Percentiles rank a stretch among this genome's conserved stretches.
Conservation (phyloP, 2,888 invertebrate species). For the Prosapia bicincta region DNA sequence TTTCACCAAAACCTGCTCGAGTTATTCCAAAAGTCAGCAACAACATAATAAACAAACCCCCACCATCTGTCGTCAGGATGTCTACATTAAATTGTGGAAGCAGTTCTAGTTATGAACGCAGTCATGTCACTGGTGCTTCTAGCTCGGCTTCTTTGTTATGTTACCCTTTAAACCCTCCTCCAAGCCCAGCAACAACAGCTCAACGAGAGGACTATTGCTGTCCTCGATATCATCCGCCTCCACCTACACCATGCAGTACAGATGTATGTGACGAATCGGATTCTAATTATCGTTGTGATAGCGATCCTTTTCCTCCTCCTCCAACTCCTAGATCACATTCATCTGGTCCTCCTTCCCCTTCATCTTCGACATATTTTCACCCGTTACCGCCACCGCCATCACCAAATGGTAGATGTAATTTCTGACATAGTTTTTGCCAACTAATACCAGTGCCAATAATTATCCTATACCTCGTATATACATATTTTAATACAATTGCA, state of each 20-base stretch:
- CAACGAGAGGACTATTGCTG: slow-evolving; percentile 33
- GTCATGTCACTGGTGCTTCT: slow-evolving; percentile 61
- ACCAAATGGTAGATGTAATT: slow-evolving; percentile 50
- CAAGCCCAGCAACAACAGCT: slow-evolving; percentile 76
- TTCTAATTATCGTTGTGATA: slow-evolving; percentile 69
- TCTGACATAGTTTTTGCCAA: slow-evolving; percentile 8
- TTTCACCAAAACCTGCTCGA: slow-evolving; percentile 53
- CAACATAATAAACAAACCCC: slow-evolving; percentile 8
- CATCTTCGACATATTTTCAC: slow-evolving; percentile 73
- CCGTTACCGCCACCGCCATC: slow-evolving; percentile 84
- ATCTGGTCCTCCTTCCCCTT: slow-evolving; percentile 58
- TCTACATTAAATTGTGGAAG: slow-evolving; percentile 58
- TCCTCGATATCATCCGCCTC: slow-evolving; percentile 67
- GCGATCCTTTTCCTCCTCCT: slow-evolving; percentile 54
- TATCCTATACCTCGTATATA: background rate
- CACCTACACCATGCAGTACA: slow-evolving; percentile 92
- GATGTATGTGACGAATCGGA: slow-evolving; percentile 91
- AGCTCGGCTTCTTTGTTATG: slow-evolving; percentile 45
- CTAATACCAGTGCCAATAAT: background rate
- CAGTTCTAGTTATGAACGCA: slow-evolving; percentile 61
- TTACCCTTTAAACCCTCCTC: slow-evolving; percentile 91
- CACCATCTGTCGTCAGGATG: slow-evolving; percentile 53
- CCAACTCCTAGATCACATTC: slow-evolving; percentile 55
- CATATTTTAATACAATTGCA: background rate
- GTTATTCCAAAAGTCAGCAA: slow-evolving; percentile 17